These are phyloP conservation scores for Tachycineta bicolor DNA, from an alignment of 2,113 vertebrate species.

Conservation along the genomic window DNA sequence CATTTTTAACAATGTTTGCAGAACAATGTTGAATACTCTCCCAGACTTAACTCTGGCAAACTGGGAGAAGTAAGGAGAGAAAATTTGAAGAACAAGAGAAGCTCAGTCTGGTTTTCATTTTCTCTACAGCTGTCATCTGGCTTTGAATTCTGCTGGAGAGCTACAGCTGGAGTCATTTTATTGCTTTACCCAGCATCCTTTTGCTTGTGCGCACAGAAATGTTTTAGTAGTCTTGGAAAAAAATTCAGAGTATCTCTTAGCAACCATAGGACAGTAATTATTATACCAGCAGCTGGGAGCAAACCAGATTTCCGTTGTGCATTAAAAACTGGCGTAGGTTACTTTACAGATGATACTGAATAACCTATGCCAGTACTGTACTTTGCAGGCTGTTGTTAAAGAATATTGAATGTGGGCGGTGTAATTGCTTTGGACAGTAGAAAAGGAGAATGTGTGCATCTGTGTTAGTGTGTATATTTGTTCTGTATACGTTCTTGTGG, in stretches of 20 bases:
- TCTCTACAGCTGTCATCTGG: slow-evolving; percentile 87
- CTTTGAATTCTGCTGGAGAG: slow-evolving; percentile 85
- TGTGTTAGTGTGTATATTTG: slow-evolving; percentile 16
- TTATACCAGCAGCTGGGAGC: slow-evolving; percentile 90
- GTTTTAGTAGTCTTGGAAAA: slow-evolving; percentile 74
- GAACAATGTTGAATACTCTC: slow-evolving; percentile 55
- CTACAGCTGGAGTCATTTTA: slow-evolving; percentile 91
- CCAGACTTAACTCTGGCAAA: slow-evolving; percentile 54
- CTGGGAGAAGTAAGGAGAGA: slow-evolving; percentile 56
- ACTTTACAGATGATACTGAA: slow-evolving; percentile 85
- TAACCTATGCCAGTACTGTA: slow-evolving; percentile 79
- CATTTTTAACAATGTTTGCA: slow-evolving; percentile 60
- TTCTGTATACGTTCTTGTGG: not conserved
- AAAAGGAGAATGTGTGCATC: slow-evolving; percentile 27
- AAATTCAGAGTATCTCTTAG: slow-evolving; percentile 90
- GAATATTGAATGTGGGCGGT: slow-evolving; percentile 75
- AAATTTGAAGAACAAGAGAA: slow-evolving; percentile 82
- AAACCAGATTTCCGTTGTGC: slow-evolving; percentile 92
- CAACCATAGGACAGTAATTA: slow-evolving; percentile 93
- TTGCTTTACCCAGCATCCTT: slow-evolving; percentile 87
- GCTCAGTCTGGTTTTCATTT: slow-evolving; percentile 87
- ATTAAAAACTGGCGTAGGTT: slow-evolving; percentile 89
- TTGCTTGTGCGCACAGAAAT: slow-evolving; percentile 78
- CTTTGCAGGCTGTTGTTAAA: slow-evolving; percentile 75
- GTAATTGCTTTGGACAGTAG: slow-evolving; percentile 57